Evolutionary conservation across 2,113 vertebrate genomes (phyloP), one percentile per base, ranked within the genome.

Genomic region (Gyps fulvus): DNA sequence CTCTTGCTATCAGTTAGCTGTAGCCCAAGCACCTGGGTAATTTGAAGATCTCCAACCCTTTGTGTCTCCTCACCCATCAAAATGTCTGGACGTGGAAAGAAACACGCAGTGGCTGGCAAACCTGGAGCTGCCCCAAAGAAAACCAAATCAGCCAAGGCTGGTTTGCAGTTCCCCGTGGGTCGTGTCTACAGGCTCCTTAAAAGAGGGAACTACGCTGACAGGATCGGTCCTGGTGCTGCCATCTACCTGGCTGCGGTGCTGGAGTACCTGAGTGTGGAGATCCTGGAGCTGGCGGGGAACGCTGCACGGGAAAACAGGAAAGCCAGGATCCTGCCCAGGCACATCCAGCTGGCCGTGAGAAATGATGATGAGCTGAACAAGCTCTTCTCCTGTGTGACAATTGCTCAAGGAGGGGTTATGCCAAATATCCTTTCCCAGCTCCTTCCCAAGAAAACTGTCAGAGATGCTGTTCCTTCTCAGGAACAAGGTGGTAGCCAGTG

Each of bases 21-120:
- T 34, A 81, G 38, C 47, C 36, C 13, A 47, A 66, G 73, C 16
- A 31, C 26, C 17, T 0, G 1, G 5, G 5, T 32, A 15, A 34
- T 8, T 13, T 61, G 27, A 89, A 65, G 62, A 12, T 29, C 34
- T 91, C 47, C 32, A 47, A 4, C n/a, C 20, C 5, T 74, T 45
- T 50, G 16, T 16, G 12, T 73, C 17, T 67, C 29, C 52, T 86
- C 4, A 4, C 38, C 19, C 2, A 1, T 40, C 22, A 90, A 27
- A 50, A 99, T 98, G 98, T 99, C 98, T 91, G 98, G 98, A 42
- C 95, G 65, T 80, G 98, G 98, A 16, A 99, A 99, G 97, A 96
- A 97, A 31, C 49, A 7, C 0, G 7, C 42, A 6, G 59, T 3
- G 27, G 17, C 62, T 47, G 36, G 19, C 71, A 83, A 16, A 63